These are phyloP conservation scores for Austrolebias charrua DNA, from an alignment of 2,797 vertebrate genomes.

Conservation along the genomic window DNA sequence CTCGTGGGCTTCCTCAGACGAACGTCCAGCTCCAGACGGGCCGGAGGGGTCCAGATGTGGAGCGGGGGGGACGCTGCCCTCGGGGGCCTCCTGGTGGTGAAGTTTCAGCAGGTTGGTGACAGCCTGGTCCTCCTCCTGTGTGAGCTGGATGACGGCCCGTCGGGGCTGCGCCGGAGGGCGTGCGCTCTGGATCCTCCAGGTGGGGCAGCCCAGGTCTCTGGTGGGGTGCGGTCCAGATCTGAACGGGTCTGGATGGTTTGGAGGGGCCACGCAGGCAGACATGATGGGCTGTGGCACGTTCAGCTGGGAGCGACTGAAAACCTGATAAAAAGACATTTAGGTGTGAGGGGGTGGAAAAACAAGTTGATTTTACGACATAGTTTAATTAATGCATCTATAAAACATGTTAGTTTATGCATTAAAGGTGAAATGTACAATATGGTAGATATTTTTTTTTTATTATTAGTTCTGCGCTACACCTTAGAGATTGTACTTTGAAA, in stretches of 20 bases:
- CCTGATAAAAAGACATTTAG: constrained; percentile 27
- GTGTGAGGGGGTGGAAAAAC: too few relatives aligned
- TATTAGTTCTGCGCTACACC: constrained; percentile 15
- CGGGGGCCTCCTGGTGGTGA: constrained; percentile 31
- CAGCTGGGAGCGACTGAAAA: constrained; percentile 52
- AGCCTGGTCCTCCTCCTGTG: constrained; percentile 69
- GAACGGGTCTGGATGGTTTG: constrained; percentile 55
- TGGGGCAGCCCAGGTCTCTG: constrained; percentile 47
- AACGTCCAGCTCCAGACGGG: not conserved
- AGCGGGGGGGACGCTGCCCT: fast-evolving
- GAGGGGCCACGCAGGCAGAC: constrained; percentile 48
- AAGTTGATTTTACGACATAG: too few relatives aligned
- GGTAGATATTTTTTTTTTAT: constrained; percentile 32
- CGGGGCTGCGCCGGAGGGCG: fast-evolving
- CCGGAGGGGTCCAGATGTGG: not conserved
- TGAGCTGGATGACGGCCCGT: constrained; percentile 59
- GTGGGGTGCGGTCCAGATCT: constrained; percentile 23
- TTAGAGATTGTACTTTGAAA: constrained; percentile 45
- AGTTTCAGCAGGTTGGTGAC: constrained; percentile 70
- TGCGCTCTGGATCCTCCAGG: not conserved
- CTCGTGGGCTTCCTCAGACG: not conserved
- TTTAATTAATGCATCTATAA: too few relatives aligned
- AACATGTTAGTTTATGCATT: too few relatives aligned
- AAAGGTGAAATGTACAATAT: constrained; percentile 47
- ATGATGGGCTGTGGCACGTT: constrained; percentile 68